Conservation (phyloP, 1,140 invertebrate genomes). For the Patella vulgata region DNA sequence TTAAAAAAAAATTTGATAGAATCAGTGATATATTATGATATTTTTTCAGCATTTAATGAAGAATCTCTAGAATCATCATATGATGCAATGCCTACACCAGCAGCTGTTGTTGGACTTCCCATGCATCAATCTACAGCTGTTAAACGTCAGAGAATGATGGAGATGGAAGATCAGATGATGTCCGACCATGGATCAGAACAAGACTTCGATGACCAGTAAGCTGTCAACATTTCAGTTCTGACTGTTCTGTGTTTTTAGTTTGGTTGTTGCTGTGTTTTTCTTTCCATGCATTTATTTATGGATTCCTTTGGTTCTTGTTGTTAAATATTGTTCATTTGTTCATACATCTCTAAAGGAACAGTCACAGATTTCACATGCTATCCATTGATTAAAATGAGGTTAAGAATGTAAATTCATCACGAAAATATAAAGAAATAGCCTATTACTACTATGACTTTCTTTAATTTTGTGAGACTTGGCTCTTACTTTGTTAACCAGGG, state of each 20-base stretch:
- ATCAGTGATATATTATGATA: not conserved
- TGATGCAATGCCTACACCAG: constrained; percentile 49
- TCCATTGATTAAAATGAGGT: not conserved
- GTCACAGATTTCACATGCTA: too few species aligned
- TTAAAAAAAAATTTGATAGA: too few species aligned
- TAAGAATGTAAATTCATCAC: not conserved
- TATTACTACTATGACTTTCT: not conserved
- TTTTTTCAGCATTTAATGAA: constrained; percentile 17
- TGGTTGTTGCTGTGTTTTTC: constrained; percentile 1
- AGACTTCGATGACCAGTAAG: constrained; percentile 59
- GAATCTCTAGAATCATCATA: constrained; percentile 30
- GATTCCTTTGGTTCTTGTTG: not conserved
- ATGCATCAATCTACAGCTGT: constrained; percentile 47
- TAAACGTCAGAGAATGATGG: constrained; percentile 48
- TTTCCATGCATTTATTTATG: not conserved
- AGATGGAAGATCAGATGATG: constrained; percentile 44
- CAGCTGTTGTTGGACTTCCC: constrained; percentile 64
- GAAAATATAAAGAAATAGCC: not conserved
- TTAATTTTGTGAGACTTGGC: not conserved
- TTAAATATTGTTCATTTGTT: constrained; percentile 3
- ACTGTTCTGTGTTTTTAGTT: not conserved
- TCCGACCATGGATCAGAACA: constrained; percentile 62
- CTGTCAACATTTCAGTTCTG: too few species aligned
- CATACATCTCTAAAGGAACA: not conserved
- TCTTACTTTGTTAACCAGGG: too few species aligned